These are phyloP conservation scores for Seira musarum DNA, from an alignment of 2,888 invertebrate species.

Conservation along the genomic window DNA sequence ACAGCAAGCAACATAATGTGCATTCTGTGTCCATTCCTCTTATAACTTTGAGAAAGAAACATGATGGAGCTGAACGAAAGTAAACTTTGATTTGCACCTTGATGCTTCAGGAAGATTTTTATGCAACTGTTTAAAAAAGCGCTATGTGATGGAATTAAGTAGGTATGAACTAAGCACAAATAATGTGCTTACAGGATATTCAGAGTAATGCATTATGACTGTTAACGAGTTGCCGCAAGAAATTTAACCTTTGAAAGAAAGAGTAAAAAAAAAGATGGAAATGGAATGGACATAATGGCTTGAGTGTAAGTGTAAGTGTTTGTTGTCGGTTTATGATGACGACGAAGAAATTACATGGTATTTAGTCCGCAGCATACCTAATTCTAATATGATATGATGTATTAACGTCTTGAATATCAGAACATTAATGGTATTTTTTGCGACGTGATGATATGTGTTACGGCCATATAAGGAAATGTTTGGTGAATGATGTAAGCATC, in stretches of 20 bases:
- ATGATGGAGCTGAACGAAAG: not conserved
- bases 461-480: slow-evolving; percentile 55
- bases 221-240: too few species aligned
- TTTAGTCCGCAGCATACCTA: slow-evolving; percentile 22
- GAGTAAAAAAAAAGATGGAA: not conserved
- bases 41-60: too few species aligned
- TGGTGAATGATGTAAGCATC: slow-evolving; percentile 41
- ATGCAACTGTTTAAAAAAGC: too few species aligned
- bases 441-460: not conserved
- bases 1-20: too few species aligned
- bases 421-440: too few species aligned
- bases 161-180: too few species aligned
- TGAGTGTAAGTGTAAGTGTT: too few species aligned
- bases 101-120: too few species aligned
- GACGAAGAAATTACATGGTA: slow-evolving; percentile 35
- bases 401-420: not conserved
- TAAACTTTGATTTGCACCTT: slow-evolving; percentile 3
- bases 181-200: too few species aligned
- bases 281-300: slow-evolving; percentile 4
- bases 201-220: too few species aligned
- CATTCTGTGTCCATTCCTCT: too few species aligned
- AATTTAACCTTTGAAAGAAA: not conserved
- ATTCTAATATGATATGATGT: slow-evolving; percentile 10
- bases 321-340: slow-evolving; percentile 7
- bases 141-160: too few species aligned